phyloP scores from a whole-genome alignment of 1,140 invertebrate species.

The Andrena cerasifolii region DNA sequence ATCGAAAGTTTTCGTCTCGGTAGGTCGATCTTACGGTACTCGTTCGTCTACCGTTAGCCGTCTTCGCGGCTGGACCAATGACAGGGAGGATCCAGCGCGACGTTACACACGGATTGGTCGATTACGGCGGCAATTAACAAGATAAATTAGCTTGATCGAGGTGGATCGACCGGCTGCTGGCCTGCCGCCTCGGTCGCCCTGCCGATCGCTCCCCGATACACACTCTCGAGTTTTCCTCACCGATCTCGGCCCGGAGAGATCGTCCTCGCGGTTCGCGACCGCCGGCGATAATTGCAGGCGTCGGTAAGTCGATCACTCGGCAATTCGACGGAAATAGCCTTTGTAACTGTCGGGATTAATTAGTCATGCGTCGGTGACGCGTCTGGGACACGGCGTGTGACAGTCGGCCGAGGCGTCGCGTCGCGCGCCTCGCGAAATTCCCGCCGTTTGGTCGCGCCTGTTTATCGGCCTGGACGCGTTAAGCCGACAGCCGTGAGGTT shows the following conservation, averaged over 20 bases:
- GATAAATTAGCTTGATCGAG: slow-evolving; percentile 59
- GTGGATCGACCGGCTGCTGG: slow-evolving; percentile 23
- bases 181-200: too few species aligned
- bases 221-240: slow-evolving; percentile 26
- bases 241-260: slow-evolving; percentile 27
- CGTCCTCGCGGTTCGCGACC: slow-evolving; percentile 6
- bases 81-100: slow-evolving; percentile 9
- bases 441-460: slow-evolving; percentile 64
- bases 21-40: slow-evolving; percentile 61
- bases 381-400: slow-evolving; percentile 33
- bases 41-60: slow-evolving; percentile 62
- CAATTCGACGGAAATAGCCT: slow-evolving; percentile 60
- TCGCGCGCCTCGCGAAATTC: slow-evolving; percentile 51
- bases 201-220: neutral
- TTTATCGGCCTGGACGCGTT: slow-evolving; percentile 59
- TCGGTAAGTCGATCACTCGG: slow-evolving; percentile 57
- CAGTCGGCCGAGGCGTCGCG: slow-evolving; percentile 5
- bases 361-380: slow-evolving; percentile 54
- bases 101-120: slow-evolving; percentile 50
- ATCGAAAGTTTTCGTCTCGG: slow-evolving; percentile 37
- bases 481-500: slow-evolving; percentile 59
- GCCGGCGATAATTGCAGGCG: slow-evolving; percentile 55
- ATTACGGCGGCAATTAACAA: slow-evolving; percentile 59
- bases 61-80: slow-evolving; percentile 43
- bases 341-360: slow-evolving; percentile 51